Evolutionary conservation across 2,888 invertebrate genomes (phyloP), one percentile per base, ranked within the genome.

Genomic region (Steinernema hermaphroditum): DNA sequence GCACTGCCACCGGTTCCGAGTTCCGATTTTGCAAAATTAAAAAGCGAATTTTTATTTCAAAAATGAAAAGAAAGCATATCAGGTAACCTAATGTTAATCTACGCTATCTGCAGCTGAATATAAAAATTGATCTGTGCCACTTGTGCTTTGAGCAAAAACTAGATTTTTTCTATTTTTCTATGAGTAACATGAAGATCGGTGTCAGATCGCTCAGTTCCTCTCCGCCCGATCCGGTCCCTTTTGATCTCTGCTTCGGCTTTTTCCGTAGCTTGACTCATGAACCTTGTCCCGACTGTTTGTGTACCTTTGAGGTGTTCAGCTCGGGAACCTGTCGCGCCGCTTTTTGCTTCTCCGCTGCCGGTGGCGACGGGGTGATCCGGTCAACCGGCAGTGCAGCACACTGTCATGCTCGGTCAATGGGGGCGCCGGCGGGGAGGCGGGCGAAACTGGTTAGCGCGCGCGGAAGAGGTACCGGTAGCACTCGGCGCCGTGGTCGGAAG

Each of bases 321-420:
- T 46, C 4, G 46, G 19, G n/a, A 46, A 46, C 46, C 46, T 46
- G 46, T n/a, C 19, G 16, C 46, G 46, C 16, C n/a, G 46, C n/a
- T 46, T 46, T 46, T 46, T 46, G 46, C 46, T 24, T 54, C 27
- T 22, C n/a, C 22, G 19, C 6, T 27, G 27, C 22, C 12, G 14
- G 49, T n/a, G 9, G 9, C 12, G 6, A 19, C 49, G 24, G 12
- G 54, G 54, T 54, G 54, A 54, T 54, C 54, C 54, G 54, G 54
- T 54, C 27, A 54, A 14, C 27, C 24, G 37, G 37, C 37, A 37
- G 37, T 37, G 37, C 37, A 37, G 46, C 46, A n/a, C 54, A 2
- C 24, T 24, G 54, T 54, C 54, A 54, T 6, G 19, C 54, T 54
- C 54, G 54, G 54, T 54, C 54, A 54, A 54, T 54, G 54, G 54